Evolutionary conservation across 2,797 vertebrate species (phyloP), one percentile per base, ranked within the genome.

Genomic region (Danio aesculapii): DNA sequence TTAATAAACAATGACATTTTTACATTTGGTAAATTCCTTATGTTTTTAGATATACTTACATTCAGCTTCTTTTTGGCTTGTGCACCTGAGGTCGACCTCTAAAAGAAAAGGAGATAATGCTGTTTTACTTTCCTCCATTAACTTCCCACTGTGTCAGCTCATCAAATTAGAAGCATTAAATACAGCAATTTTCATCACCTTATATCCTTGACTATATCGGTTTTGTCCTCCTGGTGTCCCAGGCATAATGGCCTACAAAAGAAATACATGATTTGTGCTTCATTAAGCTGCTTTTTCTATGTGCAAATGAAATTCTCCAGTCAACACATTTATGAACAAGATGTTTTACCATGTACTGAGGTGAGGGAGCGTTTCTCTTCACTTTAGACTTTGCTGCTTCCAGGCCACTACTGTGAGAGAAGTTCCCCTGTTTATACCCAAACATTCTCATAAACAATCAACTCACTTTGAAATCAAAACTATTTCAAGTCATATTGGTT

Each of bases 31-130:
- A 39, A 13, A 62, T 13, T 52, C n/a, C 46, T 17, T 0, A 13
- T 55, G 41, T 53, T n/a, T 59, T 21, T 47, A 19, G 6, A n/a
- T 8, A 21, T 57, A 87, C 85, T 92, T 88, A 97, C 95, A 85
- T 88, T 93, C 75, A 87, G 88, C 12, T 81, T 92, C 58, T 83
- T 92, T 0, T 82, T 84, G 69, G 82, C 90, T 7, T 71, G 91
- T 81, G 93, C 89, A 75, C 94, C 94, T 84, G 94, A 93, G 62
- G 89, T 83, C 0, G 83, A 87, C 94, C 95, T 81, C 21, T 91
- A 89, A 79, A 75, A 74, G 41, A 59, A 84, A 7, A 79, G 4
- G 11, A 19, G 17, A 59, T 46, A 39, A 7, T 44, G 30, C 8
- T 17, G 63, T 69, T 61, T 41, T 13, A 44, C 9, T 67, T 47